These are phyloP conservation scores for Cyphomyrmex costatus DNA, from an alignment of 1,140 invertebrate genomes.

Conservation along the genomic window DNA sequence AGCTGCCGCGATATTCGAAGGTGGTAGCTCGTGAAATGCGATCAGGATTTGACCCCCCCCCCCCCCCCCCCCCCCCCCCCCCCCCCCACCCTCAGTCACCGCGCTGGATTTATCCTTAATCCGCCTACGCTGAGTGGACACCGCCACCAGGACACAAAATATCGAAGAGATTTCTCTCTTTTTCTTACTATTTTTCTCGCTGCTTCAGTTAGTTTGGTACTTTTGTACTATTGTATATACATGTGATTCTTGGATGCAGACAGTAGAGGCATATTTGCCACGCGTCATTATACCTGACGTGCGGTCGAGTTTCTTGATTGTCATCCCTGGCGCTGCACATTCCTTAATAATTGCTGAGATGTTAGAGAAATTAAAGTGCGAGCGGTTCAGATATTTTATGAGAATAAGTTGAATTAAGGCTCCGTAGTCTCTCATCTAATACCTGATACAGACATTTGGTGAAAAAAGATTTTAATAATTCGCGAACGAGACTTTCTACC, in stretches of 20 bases:
- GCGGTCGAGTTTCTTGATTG: slow-evolving; percentile 61
- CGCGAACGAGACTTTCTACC: neutral
- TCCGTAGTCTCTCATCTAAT: neutral
- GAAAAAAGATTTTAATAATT: neutral
- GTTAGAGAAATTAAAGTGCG: neutral
- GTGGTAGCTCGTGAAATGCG: slow-evolving; percentile 85
- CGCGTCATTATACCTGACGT: slow-evolving; percentile 69
- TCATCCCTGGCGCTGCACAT: neutral
- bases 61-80: neutral
- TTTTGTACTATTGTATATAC: too few relatives aligned
- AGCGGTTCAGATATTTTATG: neutral
- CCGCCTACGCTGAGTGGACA: slow-evolving; percentile 79
- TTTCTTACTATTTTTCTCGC: slow-evolving; percentile 38
- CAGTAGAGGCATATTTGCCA: slow-evolving; percentile 57
- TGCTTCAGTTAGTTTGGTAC: neutral
- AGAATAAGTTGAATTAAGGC: neutral
- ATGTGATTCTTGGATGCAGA: neutral
- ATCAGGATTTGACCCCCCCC: slow-evolving; percentile 79
- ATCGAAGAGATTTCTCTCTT: slow-evolving; percentile 49
- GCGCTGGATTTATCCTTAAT: slow-evolving; percentile 76
- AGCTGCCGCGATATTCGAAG: slow-evolving; percentile 80
- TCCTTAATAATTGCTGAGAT: slow-evolving; percentile 3
- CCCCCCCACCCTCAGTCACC: slow-evolving; percentile 14
- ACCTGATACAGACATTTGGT: neutral
- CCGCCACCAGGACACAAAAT: slow-evolving; percentile 50